Conservation (phyloP, 1,140 invertebrate genomes). For the Aplysia californica region DNA sequence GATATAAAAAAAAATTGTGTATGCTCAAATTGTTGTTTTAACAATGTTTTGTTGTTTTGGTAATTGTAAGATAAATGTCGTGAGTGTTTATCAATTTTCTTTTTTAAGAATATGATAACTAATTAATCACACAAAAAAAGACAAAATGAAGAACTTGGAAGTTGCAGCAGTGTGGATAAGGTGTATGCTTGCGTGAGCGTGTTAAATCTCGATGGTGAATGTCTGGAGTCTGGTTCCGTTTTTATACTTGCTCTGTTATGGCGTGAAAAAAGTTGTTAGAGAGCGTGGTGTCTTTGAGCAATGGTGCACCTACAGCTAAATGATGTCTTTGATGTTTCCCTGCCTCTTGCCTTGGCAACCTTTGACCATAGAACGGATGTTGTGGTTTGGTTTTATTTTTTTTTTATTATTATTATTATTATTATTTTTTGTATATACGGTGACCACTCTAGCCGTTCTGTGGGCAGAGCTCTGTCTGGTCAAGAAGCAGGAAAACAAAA, state of each 20-base stretch:
- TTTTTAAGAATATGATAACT: not conserved
- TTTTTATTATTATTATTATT: not conserved
- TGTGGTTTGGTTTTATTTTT: conserved; percentile 7
- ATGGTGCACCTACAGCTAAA: conserved; percentile 31
- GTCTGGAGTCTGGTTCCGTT: no score
- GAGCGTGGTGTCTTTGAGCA: not conserved
- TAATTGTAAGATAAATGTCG: not conserved
- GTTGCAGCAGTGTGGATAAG: not conserved
- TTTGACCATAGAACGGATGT: not conserved
- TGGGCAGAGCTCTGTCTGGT: not conserved
- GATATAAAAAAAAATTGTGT: no score
- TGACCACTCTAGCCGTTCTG: not conserved
- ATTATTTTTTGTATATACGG: conserved; percentile 15
- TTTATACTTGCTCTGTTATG: not conserved
- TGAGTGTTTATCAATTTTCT: not conserved
- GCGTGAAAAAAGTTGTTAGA: not conserved
- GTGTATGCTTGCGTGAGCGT: not conserved
- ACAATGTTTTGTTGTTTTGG: no score
- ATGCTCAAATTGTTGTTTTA: no score
- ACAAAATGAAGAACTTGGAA: not conserved
- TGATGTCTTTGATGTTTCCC: conserved; percentile 19
- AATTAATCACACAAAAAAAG: no score
- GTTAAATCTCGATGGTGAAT: no score
- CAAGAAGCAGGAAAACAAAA: not conserved
- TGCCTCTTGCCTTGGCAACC: conserved; percentile 1